Percentiles rank a stretch among this genome's conserved stretches.
Conservation (phyloP, 2,113 vertebrate genomes). For the Greenwoodochromis staneri region DNA sequence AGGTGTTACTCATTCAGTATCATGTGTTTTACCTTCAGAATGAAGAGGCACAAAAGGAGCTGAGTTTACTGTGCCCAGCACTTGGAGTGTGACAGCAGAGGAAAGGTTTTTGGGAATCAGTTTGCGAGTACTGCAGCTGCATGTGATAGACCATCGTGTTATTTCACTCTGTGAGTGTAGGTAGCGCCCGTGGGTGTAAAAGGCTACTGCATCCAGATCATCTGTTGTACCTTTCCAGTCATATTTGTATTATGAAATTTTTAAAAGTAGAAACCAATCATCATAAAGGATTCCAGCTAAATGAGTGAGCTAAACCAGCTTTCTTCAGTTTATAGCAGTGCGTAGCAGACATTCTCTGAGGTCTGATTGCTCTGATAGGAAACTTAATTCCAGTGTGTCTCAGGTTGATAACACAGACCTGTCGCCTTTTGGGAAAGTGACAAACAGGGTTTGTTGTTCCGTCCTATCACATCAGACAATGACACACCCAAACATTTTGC, state of each 20-base stretch:
- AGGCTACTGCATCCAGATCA: not conserved
- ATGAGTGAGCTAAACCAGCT: not conserved
- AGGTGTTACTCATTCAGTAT: not conserved
- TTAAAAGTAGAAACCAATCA: not conserved
- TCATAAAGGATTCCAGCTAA: not conserved
- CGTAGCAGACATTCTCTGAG: not conserved
- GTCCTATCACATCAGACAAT: not conserved
- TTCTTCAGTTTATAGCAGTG: not conserved
- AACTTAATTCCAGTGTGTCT: not conserved
- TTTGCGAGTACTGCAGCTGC: not conserved
- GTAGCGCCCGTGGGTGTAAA: not conserved
- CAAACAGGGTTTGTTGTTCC: not conserved
- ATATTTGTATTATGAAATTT: not conserved
- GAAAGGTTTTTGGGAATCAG: not conserved
- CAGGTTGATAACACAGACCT: not conserved
- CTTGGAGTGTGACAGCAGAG: slow-evolving; percentile 64
- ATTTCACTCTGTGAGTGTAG: slow-evolving; percentile 34
- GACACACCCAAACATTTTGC: not conserved
- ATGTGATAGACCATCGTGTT: not conserved
- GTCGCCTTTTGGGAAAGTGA: not conserved
- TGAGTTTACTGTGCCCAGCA: slow-evolving; percentile 72
- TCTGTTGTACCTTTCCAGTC: not conserved
- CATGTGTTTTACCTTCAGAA: slow-evolving; percentile 65
- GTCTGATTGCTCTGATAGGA: not conserved
- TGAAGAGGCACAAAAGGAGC: slow-evolving; percentile 81